A percentile compares a stretch with the other conserved stretches of the same genome.
Evolutionary conservation across 1,140 invertebrate species (phyloP).

Genomic region (Lordiphosa collinella): DNA sequence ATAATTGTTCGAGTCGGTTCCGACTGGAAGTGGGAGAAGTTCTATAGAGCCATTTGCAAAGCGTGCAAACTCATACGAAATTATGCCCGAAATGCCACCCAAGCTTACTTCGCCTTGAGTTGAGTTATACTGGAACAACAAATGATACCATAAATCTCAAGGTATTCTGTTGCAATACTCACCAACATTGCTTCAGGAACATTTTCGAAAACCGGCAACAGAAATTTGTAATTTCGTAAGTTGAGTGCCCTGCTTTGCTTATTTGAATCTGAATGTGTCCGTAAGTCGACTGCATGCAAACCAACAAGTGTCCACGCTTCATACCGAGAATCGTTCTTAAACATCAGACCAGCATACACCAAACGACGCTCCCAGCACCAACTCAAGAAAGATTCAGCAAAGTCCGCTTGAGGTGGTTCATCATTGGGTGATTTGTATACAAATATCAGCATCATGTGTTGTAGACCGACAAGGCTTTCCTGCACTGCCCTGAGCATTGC

Average conservation of each 20-base stretch:
- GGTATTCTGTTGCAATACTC: background rate
- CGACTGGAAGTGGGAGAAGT: background rate
- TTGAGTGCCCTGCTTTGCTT: background rate
- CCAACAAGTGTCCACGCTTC: background rate
- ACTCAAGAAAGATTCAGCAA: background rate
- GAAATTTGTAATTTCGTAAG: background rate
- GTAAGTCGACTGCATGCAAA: too few species aligned
- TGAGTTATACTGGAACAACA: slow-evolving; percentile 12
- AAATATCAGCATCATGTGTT: background rate
- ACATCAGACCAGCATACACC: background rate
- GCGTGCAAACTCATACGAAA: slow-evolving; percentile 5
- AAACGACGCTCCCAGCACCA: background rate
- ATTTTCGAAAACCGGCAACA: slow-evolving; percentile 7
- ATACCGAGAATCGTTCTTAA: background rate
- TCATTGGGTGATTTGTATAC: background rate
- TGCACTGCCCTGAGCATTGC: background rate
- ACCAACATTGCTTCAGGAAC: slow-evolving; percentile 15
- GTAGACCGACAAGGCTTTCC: background rate
- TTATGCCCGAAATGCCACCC: background rate
- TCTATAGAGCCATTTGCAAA: slow-evolving; percentile 17
- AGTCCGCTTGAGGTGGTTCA: background rate
- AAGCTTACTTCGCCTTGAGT: slow-evolving; percentile 3
- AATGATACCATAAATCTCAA: background rate
- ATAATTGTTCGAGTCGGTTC: background rate
- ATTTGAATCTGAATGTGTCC: too few species aligned